These are phyloP conservation scores for Phylloscopus trochiloides DNA, from an alignment of 2,113 vertebrate genomes.

Conservation along the genomic window DNA sequence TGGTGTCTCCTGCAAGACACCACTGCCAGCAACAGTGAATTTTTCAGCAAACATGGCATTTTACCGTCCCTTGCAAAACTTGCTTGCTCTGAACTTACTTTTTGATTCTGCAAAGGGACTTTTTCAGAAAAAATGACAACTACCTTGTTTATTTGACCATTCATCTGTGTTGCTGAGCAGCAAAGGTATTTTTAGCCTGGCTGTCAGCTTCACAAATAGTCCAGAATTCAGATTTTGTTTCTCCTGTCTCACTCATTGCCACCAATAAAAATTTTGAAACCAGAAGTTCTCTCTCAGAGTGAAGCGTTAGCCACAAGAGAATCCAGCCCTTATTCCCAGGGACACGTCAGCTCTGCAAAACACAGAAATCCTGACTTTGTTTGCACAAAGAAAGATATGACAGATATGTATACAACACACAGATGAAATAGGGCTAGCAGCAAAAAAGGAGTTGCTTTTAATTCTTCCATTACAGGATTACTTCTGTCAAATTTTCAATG, in stretches of 20 bases:
- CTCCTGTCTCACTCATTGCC: rapidly evolving
- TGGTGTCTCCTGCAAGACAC: background rate
- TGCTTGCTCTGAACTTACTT: background rate
- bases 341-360: background rate
- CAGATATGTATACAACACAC: background rate
- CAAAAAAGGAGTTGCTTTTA: background rate
- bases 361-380: background rate
- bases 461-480: background rate
- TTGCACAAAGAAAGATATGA: background rate
- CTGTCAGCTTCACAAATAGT: background rate
- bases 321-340: background rate
- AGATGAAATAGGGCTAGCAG: background rate
- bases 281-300: background rate
- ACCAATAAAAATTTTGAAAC: background rate
- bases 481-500: background rate
- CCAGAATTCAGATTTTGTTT: background rate
- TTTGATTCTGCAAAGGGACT: background rate
- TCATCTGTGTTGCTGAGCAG: background rate
- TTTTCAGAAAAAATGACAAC: background rate
- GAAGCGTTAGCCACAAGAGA: background rate
- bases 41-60: background rate
- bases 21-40: background rate
- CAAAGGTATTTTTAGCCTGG: background rate
- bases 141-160: background rate
- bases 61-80: background rate